phyloP scores from a whole-genome alignment of 2,888 invertebrate genomes.

The Drosophila dives region DNA sequence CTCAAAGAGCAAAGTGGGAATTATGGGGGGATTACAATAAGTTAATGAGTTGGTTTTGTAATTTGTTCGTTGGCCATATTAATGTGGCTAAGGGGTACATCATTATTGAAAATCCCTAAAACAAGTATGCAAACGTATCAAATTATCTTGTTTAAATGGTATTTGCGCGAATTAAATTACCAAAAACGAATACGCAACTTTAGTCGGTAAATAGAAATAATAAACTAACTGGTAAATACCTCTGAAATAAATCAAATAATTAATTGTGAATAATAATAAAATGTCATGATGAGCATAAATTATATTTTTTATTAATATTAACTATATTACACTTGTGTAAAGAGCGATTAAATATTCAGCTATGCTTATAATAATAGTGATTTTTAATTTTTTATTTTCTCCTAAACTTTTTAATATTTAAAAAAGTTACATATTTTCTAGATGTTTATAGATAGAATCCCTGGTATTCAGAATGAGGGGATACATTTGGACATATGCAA shows the following conservation, averaged over 20 bases:
- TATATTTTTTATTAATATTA: neutral
- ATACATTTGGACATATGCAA: neutral
- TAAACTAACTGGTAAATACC: neutral
- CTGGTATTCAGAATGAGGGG: neutral
- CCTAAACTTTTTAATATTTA: neutral
- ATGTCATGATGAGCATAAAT: neutral
- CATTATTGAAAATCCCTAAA: constrained; percentile 41
- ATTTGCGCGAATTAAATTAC: constrained; percentile 37
- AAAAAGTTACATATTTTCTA: neutral
- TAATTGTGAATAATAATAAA: neutral
- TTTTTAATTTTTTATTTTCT: no score
- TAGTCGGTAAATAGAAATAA: constrained; percentile 1
- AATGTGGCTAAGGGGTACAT: constrained; percentile 54
- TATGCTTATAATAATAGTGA: neutral
- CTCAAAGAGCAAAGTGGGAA: constrained; percentile 39
- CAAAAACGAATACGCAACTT: constrained; percentile 7
- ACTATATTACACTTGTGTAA: neutral
- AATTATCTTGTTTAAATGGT: constrained; percentile 21
- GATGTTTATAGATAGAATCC: neutral
- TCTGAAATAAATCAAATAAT: neutral
- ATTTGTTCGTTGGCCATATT: constrained; percentile 29
- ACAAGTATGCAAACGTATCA: constrained; percentile 12
- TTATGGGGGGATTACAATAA: constrained; percentile 48
- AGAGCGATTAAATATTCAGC: neutral
- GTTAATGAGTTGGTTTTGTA: constrained; percentile 43